phyloP scores from a whole-genome alignment of 30 jellyfish, hydroid and myxozoan species.

The Hydractinia echinata region DNA sequence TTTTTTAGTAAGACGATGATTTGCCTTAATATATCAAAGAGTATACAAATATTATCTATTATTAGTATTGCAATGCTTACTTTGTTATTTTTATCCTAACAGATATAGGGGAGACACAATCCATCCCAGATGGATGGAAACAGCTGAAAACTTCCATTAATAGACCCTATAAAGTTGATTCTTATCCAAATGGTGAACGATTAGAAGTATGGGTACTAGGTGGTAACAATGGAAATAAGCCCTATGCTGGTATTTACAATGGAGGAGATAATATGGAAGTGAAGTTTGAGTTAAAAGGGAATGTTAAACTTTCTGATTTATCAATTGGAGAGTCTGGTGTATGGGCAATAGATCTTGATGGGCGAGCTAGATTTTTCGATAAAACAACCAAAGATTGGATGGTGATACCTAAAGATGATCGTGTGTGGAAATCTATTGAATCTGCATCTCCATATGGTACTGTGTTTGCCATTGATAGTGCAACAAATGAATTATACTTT shows the following conservation, averaged over 20 bases:
- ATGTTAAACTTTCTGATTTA: slow-evolving; percentile 30
- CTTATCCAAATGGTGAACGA: slow-evolving; percentile 17
- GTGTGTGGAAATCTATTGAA: slow-evolving; percentile 52
- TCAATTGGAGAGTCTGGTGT: slow-evolving; percentile 93
- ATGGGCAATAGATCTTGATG: slow-evolving; percentile 64
- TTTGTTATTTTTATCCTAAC: not conserved
- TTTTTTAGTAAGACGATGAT: too few relatives aligned
- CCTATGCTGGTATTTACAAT: slow-evolving; percentile 15
- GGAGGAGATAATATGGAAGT: not conserved
- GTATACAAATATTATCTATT: too few relatives aligned
- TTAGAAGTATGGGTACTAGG: slow-evolving; percentile 36
- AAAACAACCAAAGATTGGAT: slow-evolving; percentile 20
- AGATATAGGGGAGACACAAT: not conserved
- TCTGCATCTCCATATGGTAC: slow-evolving; percentile 70
- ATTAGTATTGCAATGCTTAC: too few relatives aligned
- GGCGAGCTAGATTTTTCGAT: slow-evolving; percentile 22
- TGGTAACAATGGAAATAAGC: slow-evolving; percentile 10
- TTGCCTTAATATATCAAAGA: too few relatives aligned
- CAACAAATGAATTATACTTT: slow-evolving; percentile 31
- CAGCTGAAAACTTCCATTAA: not conserved
- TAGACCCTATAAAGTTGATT: slow-evolving; percentile 10
- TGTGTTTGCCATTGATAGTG: slow-evolving; percentile 55
- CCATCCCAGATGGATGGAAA: slow-evolving; percentile 9
- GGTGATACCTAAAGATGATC: slow-evolving; percentile 41
- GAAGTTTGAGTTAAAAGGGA: slow-evolving; percentile 25